Conservation (phyloP, 2,797 vertebrate species). For the Phrynocephalus forsythii region DNA sequence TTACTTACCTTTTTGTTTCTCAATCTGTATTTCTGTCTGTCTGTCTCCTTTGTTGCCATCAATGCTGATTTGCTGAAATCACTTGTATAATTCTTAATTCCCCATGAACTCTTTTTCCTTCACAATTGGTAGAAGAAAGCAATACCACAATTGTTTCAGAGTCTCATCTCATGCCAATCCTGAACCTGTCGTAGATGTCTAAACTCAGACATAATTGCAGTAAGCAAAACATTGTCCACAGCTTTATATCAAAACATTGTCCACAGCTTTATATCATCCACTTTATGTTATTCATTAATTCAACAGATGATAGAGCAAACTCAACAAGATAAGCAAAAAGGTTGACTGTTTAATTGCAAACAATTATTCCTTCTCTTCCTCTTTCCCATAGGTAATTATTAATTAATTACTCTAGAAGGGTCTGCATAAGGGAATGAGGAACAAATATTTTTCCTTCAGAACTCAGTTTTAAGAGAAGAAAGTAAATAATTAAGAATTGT, state of each 20-base stretch:
- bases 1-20: conserved; percentile 33
- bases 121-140: not conserved
- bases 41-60: not conserved
- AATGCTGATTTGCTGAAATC: conserved; percentile 23
- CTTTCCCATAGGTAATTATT: conserved; percentile 23
- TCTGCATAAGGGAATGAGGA: conserved; percentile 13
- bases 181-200: not conserved
- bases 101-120: conserved; percentile 8
- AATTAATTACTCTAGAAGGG: conserved; percentile 4
- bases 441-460: conserved; percentile 49
- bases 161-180: not conserved
- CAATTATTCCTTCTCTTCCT: not conserved
- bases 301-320: not conserved
- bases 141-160: conserved; percentile 10
- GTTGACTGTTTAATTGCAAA: conserved; percentile 3
- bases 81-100: conserved; percentile 29
- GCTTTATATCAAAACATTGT: conserved; percentile 22
- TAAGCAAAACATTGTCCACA: conserved; percentile 5
- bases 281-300: conserved; percentile 7
- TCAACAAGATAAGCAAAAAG: not conserved
- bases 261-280: not conserved
- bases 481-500: conserved; percentile 18
- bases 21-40: not conserved
- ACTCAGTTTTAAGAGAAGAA: conserved; percentile 41
- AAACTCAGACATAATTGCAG: conserved; percentile 5